phyloP scores from a whole-genome alignment of 2,888 invertebrate species.

The Yponomeuta malinellus region DNA sequence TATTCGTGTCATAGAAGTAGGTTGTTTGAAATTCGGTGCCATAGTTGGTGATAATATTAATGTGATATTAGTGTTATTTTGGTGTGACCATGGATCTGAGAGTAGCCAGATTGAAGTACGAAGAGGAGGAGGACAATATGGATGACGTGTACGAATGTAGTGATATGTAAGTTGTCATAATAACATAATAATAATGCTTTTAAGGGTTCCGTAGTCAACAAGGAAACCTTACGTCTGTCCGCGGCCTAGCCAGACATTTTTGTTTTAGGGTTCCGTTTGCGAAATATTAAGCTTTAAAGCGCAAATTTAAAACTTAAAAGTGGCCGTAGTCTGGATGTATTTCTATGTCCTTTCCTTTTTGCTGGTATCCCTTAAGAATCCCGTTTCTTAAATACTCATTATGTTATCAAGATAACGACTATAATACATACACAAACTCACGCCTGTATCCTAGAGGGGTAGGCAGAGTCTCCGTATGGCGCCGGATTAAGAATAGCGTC shows the following conservation, averaged over 20 bases:
- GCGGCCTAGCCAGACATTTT: too few relatives aligned
- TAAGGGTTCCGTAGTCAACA: neutral
- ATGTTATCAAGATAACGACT: too few relatives aligned
- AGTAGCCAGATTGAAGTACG: constrained; percentile 52
- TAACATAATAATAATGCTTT: neutral
- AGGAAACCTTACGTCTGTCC: too few relatives aligned
- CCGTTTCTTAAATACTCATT: too few relatives aligned
- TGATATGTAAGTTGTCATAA: constrained; percentile 28
- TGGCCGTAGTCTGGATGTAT: neutral
- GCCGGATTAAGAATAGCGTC: too few relatives aligned
- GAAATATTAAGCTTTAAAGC: too few relatives aligned
- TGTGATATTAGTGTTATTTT: constrained; percentile 18
- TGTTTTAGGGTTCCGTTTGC: too few relatives aligned
- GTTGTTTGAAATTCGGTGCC: neutral
- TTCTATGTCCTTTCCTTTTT: too few relatives aligned
- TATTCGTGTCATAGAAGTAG: neutral
- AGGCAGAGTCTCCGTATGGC: too few relatives aligned
- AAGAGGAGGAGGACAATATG: constrained; percentile 41
- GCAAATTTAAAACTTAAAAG: neutral
- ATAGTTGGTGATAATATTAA: constrained; percentile 17
- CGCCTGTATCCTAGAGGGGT: too few relatives aligned
- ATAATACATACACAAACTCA: too few relatives aligned
- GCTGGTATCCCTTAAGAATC: too few relatives aligned
- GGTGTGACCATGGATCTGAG: constrained; percentile 56
- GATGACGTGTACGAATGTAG: constrained; percentile 47